A percentile compares a stretch with the other conserved stretches of the same genome.
phyloP scores from a whole-genome alignment of 2,113 vertebrate species.

The Sus scrofa region DNA sequence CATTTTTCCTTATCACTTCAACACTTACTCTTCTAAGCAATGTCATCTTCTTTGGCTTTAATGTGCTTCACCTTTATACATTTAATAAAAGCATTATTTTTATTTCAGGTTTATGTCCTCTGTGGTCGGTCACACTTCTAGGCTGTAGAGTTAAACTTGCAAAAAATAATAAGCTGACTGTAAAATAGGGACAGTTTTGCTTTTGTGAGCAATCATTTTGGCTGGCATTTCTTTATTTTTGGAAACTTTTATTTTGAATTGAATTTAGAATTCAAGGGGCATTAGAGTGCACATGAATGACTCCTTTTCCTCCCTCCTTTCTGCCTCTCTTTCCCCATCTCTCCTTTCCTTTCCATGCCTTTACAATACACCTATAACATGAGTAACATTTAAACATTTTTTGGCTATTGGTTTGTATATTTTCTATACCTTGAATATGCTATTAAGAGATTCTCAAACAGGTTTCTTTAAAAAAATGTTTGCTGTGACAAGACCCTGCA shows the following conservation, averaged over 20 bases:
- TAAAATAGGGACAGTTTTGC: conserved; percentile 62
- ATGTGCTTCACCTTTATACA: conserved; percentile 72
- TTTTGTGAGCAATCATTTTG: conserved; percentile 35
- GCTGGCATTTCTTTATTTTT: not conserved
- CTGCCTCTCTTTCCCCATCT: not conserved
- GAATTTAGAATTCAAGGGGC: not conserved
- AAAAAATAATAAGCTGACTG: conserved; percentile 11
- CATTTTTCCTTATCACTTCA: conserved; percentile 84
- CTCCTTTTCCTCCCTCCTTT: not conserved
- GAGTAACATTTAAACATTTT: not conserved
- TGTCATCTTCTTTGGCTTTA: conserved; percentile 72
- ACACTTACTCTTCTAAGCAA: conserved; percentile 76
- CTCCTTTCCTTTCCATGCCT: not conserved
- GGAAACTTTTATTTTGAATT: conserved; percentile 23
- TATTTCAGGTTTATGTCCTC: conserved; percentile 52
- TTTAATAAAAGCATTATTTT: conserved; percentile 66
- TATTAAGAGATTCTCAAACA: not conserved
- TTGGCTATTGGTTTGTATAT: not conserved
- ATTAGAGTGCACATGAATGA: not conserved
- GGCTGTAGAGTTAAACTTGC: conserved; percentile 66
- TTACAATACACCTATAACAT: not conserved
- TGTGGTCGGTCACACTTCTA: conserved; percentile 50
- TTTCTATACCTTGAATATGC: not conserved
- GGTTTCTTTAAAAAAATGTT: not conserved
- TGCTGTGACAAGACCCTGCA: not conserved